Evolutionary conservation across 2,888 invertebrate species (phyloP), one percentile per base, ranked within the genome.

Genomic region (Oeneis ivallda): DNA sequence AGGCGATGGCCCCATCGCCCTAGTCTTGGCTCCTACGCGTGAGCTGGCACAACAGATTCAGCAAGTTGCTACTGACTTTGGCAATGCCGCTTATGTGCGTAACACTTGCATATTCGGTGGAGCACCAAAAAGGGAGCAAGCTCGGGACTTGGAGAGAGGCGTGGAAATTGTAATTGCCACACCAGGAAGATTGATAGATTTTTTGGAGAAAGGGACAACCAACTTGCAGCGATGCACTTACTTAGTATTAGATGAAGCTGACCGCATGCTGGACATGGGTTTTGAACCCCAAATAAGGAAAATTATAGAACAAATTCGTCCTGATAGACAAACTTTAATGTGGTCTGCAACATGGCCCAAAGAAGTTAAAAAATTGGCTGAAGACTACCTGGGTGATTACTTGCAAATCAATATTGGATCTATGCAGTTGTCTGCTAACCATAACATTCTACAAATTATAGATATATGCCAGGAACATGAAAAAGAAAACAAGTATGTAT

Each of bases 261-360:
- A 98, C 83, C 93, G 98, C 59, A 98, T 98, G 98, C 93, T 98
- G 77, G 98, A 98, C 87, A 98, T 99, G 98, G 98, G 98, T 70
- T 98, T 98, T 85, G 98, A 98, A 85, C 98, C 98, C 4, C 98
- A 98, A 86, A 98, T 98, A 73, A 93, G 98, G 62, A 98, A 98
- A 87, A 97, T 98, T 76, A 94, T 98, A 74, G 96, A 97, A 79
- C 98, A 98, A 86, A 97, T 98, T 75, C 93, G 98, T 73, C 98
- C 98, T 15, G 98, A 98, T 81, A 93, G 99, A 77, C 99, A 99
- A 86, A 98, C 98, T 13, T 93, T 99, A 52, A 99, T 99, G 99
- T 99, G 98, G 97, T 98, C 98, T 71, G 99, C 99, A 0, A 99
- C 99, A n/a, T 99, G 99, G 99, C 99, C 99, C 0, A 98, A 97